Evolutionary conservation across 1,140 invertebrate genomes (phyloP).

Genomic region (Samia ricini): DNA sequence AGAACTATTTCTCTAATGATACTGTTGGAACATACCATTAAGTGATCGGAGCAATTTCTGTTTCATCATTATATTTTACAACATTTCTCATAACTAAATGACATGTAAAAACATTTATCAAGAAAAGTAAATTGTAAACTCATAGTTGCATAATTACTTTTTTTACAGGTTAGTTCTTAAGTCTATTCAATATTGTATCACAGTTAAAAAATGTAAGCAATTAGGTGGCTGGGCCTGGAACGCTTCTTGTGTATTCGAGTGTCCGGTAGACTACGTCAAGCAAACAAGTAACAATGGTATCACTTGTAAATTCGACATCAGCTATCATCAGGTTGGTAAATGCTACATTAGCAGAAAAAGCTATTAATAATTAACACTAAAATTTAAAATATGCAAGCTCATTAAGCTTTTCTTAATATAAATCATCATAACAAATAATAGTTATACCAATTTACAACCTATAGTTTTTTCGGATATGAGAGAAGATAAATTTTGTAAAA

Average conservation of each 20-base stretch:
- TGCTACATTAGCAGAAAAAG: not conserved
- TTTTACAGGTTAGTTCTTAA: constrained; percentile 43
- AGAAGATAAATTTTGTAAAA: no score
- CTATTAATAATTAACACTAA: not conserved
- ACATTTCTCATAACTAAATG: no score
- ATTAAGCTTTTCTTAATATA: no score
- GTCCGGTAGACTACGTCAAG: constrained; percentile 53
- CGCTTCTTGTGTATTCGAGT: constrained; percentile 62
- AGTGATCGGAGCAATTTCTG: no score
- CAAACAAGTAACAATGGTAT: constrained; percentile 6
- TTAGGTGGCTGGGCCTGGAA: constrained; percentile 58
- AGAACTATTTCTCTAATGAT: no score
- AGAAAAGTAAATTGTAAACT: not conserved
- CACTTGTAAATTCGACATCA: constrained; percentile 37
- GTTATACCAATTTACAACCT: no score
- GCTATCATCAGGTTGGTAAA: constrained; percentile 43
- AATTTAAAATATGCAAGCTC: no score
- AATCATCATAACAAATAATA: no score
- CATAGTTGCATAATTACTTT: not conserved
- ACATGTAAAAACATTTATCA: not conserved
- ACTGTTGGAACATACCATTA: no score
- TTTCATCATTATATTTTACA: no score
- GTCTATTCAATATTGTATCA: constrained; percentile 52
- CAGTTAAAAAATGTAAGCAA: constrained; percentile 39
- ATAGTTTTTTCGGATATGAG: no score